Evolutionary conservation across 2,888 invertebrate species (phyloP).

Genomic region (Agrochola circellaris): DNA sequence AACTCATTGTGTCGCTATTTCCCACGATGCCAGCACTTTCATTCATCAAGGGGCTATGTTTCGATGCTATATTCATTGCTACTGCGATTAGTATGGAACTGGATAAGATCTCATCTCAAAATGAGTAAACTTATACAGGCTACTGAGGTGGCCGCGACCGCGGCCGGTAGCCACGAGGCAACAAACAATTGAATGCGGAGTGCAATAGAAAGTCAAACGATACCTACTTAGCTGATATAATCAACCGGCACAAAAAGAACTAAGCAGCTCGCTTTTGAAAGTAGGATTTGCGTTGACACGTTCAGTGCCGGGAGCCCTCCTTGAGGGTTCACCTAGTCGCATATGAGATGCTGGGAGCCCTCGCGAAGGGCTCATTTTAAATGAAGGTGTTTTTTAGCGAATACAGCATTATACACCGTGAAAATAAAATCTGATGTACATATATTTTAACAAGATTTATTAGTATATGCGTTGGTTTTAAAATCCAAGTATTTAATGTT

Average conservation of each 20-base stretch:
- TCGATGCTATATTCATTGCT: conserved; percentile 41
- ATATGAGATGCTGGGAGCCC: too few species aligned
- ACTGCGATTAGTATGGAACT: conserved; percentile 57
- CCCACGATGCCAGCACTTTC: conserved; percentile 62
- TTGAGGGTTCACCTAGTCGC: too few species aligned
- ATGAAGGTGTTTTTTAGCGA: too few species aligned
- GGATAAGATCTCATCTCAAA: conserved; percentile 65
- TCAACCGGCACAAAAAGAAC: conserved; percentile 52
- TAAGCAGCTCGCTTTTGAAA: conserved; percentile 31
- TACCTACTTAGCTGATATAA: conserved; percentile 48
- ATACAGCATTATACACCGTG: too few species aligned
- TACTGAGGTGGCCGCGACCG: conserved; percentile 46
- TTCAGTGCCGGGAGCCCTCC: too few species aligned
- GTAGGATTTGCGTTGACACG: conserved; percentile 13
- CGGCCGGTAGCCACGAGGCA: conserved; percentile 46
- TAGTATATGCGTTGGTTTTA: too few species aligned
- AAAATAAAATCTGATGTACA: too few species aligned
- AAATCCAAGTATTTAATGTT: too few species aligned
- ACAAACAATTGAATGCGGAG: conserved; percentile 64
- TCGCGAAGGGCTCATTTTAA: too few species aligned
- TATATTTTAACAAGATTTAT: too few species aligned
- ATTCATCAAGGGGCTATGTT: conserved; percentile 47
- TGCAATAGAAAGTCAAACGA: conserved; percentile 63
- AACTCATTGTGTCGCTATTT: conserved; percentile 50
- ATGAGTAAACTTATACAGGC: conserved; percentile 47